Conservation (phyloP, 2,113 vertebrate genomes). For the Nerophis ophidion region DNA sequence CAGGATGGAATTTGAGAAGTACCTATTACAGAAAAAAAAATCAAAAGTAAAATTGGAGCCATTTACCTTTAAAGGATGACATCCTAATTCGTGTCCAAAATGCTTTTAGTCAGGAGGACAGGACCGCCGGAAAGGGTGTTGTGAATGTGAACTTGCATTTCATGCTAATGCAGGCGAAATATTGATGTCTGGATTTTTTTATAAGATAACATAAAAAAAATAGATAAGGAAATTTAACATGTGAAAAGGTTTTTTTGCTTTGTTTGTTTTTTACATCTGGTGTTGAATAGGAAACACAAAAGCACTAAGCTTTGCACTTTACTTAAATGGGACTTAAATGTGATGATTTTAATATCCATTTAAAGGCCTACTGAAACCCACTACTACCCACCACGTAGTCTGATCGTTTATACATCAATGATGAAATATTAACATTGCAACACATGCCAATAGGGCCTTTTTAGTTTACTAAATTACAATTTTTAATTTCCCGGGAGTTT, state of each 20-base stretch:
- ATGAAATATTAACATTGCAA: too few species aligned
- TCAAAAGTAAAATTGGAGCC: slow-evolving; percentile 88
- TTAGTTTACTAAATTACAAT: too few species aligned
- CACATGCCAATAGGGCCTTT: too few species aligned
- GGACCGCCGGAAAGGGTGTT: slow-evolving; percentile 41
- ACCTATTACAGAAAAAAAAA: slow-evolving; percentile 92
- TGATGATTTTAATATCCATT: too few species aligned
- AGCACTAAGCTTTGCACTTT: too few species aligned
- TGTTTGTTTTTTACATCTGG: slow-evolving; percentile 10
- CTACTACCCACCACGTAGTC: too few species aligned
- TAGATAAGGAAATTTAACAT: slow-evolving; percentile 1
- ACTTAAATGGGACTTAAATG: too few species aligned
- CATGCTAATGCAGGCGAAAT: slow-evolving; percentile 27
- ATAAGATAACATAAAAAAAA: slow-evolving; percentile 11
- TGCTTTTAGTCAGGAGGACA: slow-evolving; percentile 68
- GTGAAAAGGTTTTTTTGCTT: neutral
- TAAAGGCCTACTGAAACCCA: too few species aligned
- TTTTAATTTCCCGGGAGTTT: too few species aligned
- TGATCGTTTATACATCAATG: too few species aligned
- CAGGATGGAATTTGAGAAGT: slow-evolving; percentile 86
- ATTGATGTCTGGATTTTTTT: slow-evolving; percentile 32
- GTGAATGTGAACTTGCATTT: slow-evolving; percentile 45
- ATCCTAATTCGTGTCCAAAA: slow-evolving; percentile 92
- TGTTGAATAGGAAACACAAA: neutral
- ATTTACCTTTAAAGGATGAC: slow-evolving; percentile 92